A percentile compares a stretch with the other conserved stretches of the same genome.
These are phyloP conservation scores for Ptycholaimellus sp. DNA, from an alignment of 2,888 invertebrate genomes.

Conservation along the genomic window DNA sequence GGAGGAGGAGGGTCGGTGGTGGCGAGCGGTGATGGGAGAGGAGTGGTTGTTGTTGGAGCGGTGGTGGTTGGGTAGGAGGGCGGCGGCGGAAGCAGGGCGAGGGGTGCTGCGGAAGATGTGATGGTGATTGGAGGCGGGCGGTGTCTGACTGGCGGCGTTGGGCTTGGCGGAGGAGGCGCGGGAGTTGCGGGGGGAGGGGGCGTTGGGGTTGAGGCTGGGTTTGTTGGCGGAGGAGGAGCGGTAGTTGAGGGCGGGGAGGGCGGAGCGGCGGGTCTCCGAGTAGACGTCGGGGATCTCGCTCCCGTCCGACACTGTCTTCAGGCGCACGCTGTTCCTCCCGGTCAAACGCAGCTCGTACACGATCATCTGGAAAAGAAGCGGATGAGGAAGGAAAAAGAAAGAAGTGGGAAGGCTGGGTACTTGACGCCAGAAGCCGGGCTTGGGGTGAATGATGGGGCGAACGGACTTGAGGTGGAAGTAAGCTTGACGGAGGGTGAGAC, in stretches of 20 bases:
- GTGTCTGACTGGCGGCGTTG: background rate
- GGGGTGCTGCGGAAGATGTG: background rate
- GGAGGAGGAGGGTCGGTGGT: background rate
- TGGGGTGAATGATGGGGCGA: conserved; percentile 59
- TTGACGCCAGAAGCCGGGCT: no score
- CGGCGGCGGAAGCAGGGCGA: background rate
- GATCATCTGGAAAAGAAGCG: conserved; percentile 61
- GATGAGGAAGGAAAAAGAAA: no score
- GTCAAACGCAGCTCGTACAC: conserved; percentile 41
- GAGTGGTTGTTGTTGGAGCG: background rate
- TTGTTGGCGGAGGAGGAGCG: background rate
- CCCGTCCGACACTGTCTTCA: background rate
- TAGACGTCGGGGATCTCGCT: background rate
- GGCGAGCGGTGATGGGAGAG: background rate
- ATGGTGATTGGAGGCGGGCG: background rate
- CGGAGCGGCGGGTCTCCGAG: background rate
- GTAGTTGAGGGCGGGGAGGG: conserved; percentile 1
- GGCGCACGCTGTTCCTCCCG: conserved; percentile 9
- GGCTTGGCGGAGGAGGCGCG: background rate
- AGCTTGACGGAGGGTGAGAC: conserved; percentile 41
- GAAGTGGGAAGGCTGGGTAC: no score
- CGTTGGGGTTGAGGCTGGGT: background rate
- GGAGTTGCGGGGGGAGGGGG: background rate
- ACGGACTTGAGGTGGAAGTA: conserved; percentile 33
- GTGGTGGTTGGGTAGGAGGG: background rate